Conservation (phyloP, 1,140 invertebrate genomes). For the Melitaea cinxia region DNA sequence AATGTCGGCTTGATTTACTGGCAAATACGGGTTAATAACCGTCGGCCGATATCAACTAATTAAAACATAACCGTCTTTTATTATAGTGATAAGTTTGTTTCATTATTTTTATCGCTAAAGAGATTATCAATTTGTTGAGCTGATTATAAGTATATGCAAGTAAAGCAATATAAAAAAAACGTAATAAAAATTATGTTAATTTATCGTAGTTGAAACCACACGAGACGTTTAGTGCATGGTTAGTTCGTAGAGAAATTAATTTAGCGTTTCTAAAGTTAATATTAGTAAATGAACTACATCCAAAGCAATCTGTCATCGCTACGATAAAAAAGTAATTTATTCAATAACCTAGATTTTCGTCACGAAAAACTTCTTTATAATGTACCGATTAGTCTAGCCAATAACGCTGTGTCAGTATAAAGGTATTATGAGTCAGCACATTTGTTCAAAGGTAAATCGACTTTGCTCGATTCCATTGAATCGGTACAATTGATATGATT, state of each 20-base stretch:
- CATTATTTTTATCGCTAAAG: not conserved
- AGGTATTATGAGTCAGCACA: slow-evolving; percentile 21
- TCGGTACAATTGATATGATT: slow-evolving; percentile 45
- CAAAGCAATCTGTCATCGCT: not conserved
- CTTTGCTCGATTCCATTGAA: slow-evolving; percentile 31
- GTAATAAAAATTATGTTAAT: too few species aligned
- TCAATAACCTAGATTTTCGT: not conserved
- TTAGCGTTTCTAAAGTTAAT: too few species aligned
- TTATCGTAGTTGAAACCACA: too few species aligned
- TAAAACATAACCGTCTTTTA: slow-evolving; percentile 14
- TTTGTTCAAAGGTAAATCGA: slow-evolving; percentile 13
- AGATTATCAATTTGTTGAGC: too few species aligned
- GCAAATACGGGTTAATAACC: slow-evolving; percentile 25
- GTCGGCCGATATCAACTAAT: slow-evolving; percentile 28
- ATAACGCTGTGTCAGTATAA: slow-evolving; percentile 14
- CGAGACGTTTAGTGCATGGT: too few species aligned
- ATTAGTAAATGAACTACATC: not conserved
- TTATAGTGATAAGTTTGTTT: slow-evolving; percentile 1
- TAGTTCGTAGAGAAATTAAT: too few species aligned
- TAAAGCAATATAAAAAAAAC: too few species aligned
- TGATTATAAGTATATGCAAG: too few species aligned
- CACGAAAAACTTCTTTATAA: not conserved
- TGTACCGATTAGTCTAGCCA: not conserved
- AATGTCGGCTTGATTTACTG: slow-evolving; percentile 28
- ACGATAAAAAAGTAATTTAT: not conserved